A percentile compares a stretch with the other conserved stretches of the same genome.
Conservation (phyloP, 2,797 vertebrate genomes). For the Phylloscopus collybita region DNA sequence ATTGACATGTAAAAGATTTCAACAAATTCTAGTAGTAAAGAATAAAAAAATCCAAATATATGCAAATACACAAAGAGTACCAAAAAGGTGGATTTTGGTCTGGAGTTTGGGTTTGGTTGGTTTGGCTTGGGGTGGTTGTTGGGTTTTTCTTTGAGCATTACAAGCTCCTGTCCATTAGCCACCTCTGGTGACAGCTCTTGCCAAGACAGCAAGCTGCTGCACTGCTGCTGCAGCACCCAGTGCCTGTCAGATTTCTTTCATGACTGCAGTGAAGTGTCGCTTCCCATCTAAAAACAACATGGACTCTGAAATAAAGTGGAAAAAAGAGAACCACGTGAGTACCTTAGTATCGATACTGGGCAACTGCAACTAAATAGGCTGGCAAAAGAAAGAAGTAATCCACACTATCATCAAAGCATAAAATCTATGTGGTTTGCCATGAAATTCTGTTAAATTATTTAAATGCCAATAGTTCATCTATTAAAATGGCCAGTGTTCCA, state of each 20-base stretch:
- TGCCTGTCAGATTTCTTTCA: slow-evolving; percentile 53
- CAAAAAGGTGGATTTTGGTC: background rate
- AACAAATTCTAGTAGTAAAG: background rate
- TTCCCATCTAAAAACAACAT: slow-evolving; percentile 97
- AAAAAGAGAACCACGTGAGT: background rate
- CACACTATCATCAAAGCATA: background rate
- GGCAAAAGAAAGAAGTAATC: background rate
- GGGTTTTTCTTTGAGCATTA: background rate
- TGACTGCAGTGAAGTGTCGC: slow-evolving; percentile 86
- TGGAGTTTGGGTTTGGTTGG: background rate
- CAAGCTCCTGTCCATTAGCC: background rate
- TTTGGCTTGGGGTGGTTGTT: background rate
- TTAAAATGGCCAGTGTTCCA: background rate
- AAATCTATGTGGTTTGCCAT: background rate
- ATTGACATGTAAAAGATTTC: background rate
- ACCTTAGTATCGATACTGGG: background rate
- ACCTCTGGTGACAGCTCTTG: background rate
- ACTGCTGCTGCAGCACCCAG: background rate
- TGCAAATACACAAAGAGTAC: background rate
- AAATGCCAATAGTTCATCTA: background rate
- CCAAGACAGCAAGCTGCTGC: background rate
- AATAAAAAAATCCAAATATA: background rate
- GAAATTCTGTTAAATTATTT: background rate
- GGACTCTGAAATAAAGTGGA: slow-evolving; percentile 84
- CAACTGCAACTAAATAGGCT: background rate